Evolutionary conservation across 2,888 invertebrate species (phyloP), one percentile per base, ranked within the genome.

Genomic region (Augochlorella aurata): DNA sequence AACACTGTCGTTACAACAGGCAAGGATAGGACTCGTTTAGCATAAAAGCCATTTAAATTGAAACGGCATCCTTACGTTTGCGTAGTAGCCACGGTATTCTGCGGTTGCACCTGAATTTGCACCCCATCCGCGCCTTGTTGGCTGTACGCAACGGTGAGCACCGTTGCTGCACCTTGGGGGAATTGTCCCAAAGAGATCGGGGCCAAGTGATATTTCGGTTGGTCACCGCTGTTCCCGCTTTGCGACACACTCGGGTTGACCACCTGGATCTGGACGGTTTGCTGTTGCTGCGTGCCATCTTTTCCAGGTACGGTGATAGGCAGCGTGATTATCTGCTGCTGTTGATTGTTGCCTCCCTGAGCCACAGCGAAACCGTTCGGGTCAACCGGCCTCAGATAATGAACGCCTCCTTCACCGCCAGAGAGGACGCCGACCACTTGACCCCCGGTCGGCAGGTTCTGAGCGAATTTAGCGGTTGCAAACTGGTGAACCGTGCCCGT

Each of bases 241-340:
- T 90, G 95, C 87, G 93, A 90, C 9, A 95, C 90, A 87, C 94
- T 95, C 0, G 96, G 96, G 89, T 94, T 95, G 50, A 96, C 94
- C 84, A 96, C 96, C 93, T 97, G 97, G 82, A 97, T 97, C 93
- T 97, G 97, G 61, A 97, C 96, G 61, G 97, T 97, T 87, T 96
- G 94, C 85, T 94, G 94, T 74, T 94, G 96, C 88, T 96, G 96
- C 0, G 97, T 96, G 90, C 97, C 97, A 87, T 93, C 93, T 89
- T 97, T 97, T 1, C 97, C 97, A 0, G 97, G 97, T 93, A 97
- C 95, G 16, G 96, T 95, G 87, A 97, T 97, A 49, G 97, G 97
- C 92, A 97, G 94, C n/a, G 97, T 96, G 88, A 97, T 97, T 86
- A 97, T 95, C 82, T 96, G 96, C 87, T 96, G 96, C 88, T 93